These are phyloP conservation scores for Pseudorhiza aurosa DNA, from an alignment of 30 jellyfish, hydroid and myxozoan species.

Conservation along the genomic window DNA sequence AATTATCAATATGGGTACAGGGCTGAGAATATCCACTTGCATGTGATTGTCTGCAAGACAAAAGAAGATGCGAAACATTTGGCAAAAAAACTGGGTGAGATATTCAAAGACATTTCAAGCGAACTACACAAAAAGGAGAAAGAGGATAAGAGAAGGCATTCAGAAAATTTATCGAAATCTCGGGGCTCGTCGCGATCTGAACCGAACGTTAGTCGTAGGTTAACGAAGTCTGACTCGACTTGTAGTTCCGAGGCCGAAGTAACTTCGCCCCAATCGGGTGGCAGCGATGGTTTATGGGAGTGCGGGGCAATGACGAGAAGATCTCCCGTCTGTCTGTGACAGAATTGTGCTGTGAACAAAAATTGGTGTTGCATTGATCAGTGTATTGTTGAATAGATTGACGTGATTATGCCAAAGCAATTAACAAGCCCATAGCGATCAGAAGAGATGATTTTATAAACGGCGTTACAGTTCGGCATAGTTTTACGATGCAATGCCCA, in stretches of 20 bases:
- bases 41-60: conserved; percentile 85
- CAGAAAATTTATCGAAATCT: conserved; percentile 69
- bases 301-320: conserved; percentile 65
- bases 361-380: not conserved
- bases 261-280: conserved; percentile 63
- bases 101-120: conserved; percentile 74
- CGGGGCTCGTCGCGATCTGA: conserved; percentile 73
- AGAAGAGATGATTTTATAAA: too few species aligned
- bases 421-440: not conserved
- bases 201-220: conserved; percentile 58
- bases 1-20: conserved; percentile 92
- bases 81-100: conserved; percentile 82
- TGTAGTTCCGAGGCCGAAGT: conserved; percentile 58
- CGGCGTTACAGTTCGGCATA: too few species aligned
- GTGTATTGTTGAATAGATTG: not conserved
- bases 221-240: conserved; percentile 45
- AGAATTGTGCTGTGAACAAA: not conserved
- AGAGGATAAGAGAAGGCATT: conserved; percentile 81
- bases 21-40: conserved; percentile 88
- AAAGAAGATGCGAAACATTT: conserved; percentile 84
- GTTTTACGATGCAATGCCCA: too few species aligned
- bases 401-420: not conserved
- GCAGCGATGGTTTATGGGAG: conserved; percentile 73
- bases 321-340: conserved; percentile 54
- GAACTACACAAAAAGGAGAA: conserved; percentile 83